Evolutionary conservation across 64 coral and sea anemone genomes (phyloP).

Genomic region (Montipora capricornis): DNA sequence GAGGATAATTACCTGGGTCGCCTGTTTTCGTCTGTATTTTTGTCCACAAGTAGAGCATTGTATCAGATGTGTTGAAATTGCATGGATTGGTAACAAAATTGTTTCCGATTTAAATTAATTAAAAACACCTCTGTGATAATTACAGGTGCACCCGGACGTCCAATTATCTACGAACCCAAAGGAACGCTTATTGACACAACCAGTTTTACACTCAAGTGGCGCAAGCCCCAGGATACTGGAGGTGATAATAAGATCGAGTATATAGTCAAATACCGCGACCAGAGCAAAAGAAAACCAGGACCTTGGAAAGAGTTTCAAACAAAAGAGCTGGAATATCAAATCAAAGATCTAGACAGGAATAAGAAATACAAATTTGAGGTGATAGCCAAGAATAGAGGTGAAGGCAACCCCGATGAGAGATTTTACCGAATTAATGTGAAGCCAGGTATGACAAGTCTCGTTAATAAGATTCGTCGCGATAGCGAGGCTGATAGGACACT

Average conservation of each 20-base stretch:
- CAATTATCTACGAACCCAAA: conserved; percentile 46
- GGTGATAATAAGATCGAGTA: conserved; percentile 48
- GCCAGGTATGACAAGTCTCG: too few relatives aligned
- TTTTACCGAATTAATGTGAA: background rate
- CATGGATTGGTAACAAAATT: too few relatives aligned
- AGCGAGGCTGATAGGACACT: too few relatives aligned
- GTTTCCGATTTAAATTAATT: too few relatives aligned
- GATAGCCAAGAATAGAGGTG: background rate
- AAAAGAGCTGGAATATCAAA: background rate
- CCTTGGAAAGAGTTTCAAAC: conserved; percentile 6
- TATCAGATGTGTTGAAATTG: too few relatives aligned
- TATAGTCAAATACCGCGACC: background rate
- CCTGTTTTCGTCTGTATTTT: too few relatives aligned
- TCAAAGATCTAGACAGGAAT: background rate
- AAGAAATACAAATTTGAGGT: conserved; percentile 23
- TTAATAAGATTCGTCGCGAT: too few relatives aligned
- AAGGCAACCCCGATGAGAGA: background rate
- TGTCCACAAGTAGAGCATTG: too few relatives aligned
- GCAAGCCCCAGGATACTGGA: conserved; percentile 15
- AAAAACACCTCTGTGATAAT: background rate
- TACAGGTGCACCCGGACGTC: conserved; percentile 51
- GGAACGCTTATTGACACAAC: background rate
- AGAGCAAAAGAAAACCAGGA: background rate
- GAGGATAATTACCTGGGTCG: too few relatives aligned
- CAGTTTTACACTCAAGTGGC: conserved; percentile 51